Evolutionary conservation across 2,113 vertebrate genomes (phyloP).

Genomic region (Rhabdomys dilectus): DNA sequence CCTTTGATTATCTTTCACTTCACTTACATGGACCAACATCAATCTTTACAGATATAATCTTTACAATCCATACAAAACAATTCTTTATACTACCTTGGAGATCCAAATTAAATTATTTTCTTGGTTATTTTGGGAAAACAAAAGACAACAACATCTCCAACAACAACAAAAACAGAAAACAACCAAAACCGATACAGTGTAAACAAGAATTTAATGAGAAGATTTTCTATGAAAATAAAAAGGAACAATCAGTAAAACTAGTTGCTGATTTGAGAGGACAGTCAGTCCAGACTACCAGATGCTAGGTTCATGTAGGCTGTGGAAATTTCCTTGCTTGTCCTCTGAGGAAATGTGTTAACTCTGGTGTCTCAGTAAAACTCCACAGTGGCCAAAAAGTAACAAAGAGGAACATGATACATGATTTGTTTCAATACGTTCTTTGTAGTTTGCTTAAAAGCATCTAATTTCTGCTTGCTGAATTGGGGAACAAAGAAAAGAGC

Average conservation of each 20-base stretch:
- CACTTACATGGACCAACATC: background rate
- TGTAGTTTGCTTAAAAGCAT: background rate
- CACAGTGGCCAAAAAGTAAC: background rate
- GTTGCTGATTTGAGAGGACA: background rate
- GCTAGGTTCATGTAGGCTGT: background rate
- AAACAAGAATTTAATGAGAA: background rate
- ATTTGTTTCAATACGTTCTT: background rate
- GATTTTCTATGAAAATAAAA: background rate
- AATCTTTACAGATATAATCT: background rate
- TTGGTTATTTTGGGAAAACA: background rate
- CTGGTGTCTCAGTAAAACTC: background rate
- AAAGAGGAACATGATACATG: background rate
- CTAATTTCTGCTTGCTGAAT: background rate
- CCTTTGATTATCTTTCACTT: background rate
- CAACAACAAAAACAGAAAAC: background rate
- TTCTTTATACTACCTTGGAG: background rate
- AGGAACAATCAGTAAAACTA: background rate
- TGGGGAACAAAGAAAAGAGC: background rate
- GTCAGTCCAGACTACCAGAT: background rate
- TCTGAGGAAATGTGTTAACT: background rate
- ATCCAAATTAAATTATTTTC: background rate
- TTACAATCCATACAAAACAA: background rate
- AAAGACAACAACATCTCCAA: too few species aligned
- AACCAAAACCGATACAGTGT: background rate
- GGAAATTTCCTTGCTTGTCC: too few species aligned